These are phyloP conservation scores for Zoanthus solanderi DNA, from an alignment of 92 coral and sea anemone species.

Conservation along the genomic window DNA sequence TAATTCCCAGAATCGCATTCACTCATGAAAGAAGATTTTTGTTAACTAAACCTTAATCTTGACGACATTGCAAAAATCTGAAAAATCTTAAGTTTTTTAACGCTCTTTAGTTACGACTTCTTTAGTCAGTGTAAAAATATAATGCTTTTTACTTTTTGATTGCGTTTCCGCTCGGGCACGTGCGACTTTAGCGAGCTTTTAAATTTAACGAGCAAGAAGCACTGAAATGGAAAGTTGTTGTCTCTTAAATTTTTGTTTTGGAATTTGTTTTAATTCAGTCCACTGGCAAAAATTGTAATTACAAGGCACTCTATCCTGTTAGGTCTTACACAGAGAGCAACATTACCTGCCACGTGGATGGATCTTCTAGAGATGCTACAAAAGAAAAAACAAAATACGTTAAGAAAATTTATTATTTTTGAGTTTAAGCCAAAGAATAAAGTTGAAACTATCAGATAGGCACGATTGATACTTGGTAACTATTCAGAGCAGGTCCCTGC, in stretches of 20 bases:
- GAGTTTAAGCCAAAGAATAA: constrained; percentile 57
- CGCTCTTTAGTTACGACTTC: constrained; percentile 45
- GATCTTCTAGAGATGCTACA: constrained; percentile 95
- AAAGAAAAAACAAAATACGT: constrained; percentile 88
- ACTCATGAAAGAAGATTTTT: constrained; percentile 35
- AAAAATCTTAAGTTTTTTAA: background rate
- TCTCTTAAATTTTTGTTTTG: constrained; percentile 27
- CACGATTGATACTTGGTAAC: constrained; percentile 18
- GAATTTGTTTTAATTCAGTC: constrained; percentile 44
- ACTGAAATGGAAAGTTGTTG: constrained; percentile 42
- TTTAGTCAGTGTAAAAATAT: constrained; percentile 25
- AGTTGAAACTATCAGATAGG: constrained; percentile 25
- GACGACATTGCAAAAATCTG: constrained; percentile 26
- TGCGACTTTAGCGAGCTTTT: constrained; percentile 61
- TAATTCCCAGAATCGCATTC: constrained; percentile 21
- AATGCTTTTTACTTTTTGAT: constrained; percentile 41
- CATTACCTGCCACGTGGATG: constrained; percentile 97
- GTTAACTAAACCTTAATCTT: constrained; percentile 9
- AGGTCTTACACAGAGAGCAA: constrained; percentile 40
- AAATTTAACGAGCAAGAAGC: constrained; percentile 43
- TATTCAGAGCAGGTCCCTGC: constrained; percentile 70
- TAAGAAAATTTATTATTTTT: constrained; percentile 51
- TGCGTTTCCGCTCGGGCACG: constrained; percentile 82
- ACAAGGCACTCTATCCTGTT: constrained; percentile 44
- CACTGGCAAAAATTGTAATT: constrained; percentile 34